Percentiles rank a stretch among this genome's conserved stretches.
Conservation (phyloP, 1,140 invertebrate species). For the Drosophila parabipectinata region DNA sequence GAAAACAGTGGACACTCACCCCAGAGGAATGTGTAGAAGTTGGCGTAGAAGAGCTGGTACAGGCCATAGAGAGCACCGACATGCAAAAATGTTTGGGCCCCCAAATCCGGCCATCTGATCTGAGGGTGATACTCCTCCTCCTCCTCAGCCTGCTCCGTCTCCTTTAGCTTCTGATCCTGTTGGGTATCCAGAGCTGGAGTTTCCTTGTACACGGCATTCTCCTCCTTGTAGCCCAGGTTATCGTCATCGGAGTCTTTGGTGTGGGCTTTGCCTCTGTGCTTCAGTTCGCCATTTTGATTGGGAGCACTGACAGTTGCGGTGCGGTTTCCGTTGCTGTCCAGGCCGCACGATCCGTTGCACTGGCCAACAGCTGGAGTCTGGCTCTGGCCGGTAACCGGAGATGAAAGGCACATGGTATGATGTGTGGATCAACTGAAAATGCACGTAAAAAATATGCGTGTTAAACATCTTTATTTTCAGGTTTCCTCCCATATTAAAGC, state of each 20-base stretch:
- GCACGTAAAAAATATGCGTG: not conserved
- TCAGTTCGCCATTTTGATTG: slow-evolving; percentile 32
- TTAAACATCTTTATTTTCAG: not conserved
- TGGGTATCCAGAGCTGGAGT: slow-evolving; percentile 3
- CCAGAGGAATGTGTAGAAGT: slow-evolving; percentile 88
- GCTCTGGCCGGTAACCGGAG: slow-evolving; percentile 49
- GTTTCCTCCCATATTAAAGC: not conserved
- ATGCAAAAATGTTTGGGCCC: slow-evolving; percentile 89
- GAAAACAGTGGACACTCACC: slow-evolving; percentile 86
- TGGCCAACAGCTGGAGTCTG: slow-evolving; percentile 19
- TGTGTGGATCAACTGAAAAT: slow-evolving; percentile 18
- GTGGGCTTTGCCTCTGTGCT: slow-evolving; percentile 42
- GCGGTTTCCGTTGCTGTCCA: slow-evolving; percentile 34
- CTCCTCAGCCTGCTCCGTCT: slow-evolving; percentile 3
- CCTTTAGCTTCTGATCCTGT: slow-evolving; percentile 9
- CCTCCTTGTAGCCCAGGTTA: slow-evolving; percentile 71
- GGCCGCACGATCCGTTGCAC: slow-evolving; percentile 43
- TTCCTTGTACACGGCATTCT: slow-evolving; percentile 79
- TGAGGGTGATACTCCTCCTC: slow-evolving; percentile 85
- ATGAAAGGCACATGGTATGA: slow-evolving; percentile 76
- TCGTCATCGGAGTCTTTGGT: slow-evolving; percentile 47
- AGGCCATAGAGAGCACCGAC: slow-evolving; percentile 88
- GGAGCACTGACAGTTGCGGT: slow-evolving; percentile 6
- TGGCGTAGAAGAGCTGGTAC: slow-evolving; percentile 88
- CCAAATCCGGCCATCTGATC: slow-evolving; percentile 89